Evolutionary conservation across 2,113 vertebrate species (phyloP).

Genomic region (Tricholaema leucomelas): DNA sequence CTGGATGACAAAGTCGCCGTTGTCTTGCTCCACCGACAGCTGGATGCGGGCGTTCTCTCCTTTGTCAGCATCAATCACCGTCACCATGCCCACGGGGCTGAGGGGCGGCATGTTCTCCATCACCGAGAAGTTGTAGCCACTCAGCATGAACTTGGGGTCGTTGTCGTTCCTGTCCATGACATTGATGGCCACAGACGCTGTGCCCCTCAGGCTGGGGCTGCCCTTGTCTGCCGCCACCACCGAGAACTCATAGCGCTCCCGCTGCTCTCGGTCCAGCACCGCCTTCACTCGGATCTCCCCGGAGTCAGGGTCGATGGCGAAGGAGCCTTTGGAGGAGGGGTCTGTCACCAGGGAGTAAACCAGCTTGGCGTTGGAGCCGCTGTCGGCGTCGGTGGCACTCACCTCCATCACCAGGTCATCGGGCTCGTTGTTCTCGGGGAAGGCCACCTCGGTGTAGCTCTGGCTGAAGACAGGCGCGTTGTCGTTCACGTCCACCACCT

Average conservation of each 20-base stretch:
- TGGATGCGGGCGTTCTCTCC: constrained; percentile 89
- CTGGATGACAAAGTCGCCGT: constrained; percentile 95
- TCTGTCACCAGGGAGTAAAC: constrained; percentile 86
- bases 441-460: constrained; percentile 84
- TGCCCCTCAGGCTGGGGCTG: constrained; percentile 90
- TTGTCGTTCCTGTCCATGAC: constrained; percentile 97
- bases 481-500: constrained; percentile 94
- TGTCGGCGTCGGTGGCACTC: constrained; percentile 88
- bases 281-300: constrained; percentile 90
- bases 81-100: constrained; percentile 96
- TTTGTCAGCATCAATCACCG: constrained; percentile 90
- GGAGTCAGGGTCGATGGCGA: constrained; percentile 84
- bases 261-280: constrained; percentile 88
- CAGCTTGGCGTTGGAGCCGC: constrained; percentile 89
- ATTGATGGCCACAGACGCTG: constrained; percentile 88
- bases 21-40: constrained; percentile 92
- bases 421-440: constrained; percentile 89
- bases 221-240: constrained; percentile 93
- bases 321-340: constrained; percentile 81
- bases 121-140: constrained; percentile 95
- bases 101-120: constrained; percentile 93
- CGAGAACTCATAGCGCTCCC: constrained; percentile 87
- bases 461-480: constrained; percentile 90
- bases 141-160: constrained; percentile 96
- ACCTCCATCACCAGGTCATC: constrained; percentile 87